Percentiles rank a stretch among this genome's conserved stretches.
Conservation (phyloP, 1,140 invertebrate species). For the Idris sp. region DNA sequence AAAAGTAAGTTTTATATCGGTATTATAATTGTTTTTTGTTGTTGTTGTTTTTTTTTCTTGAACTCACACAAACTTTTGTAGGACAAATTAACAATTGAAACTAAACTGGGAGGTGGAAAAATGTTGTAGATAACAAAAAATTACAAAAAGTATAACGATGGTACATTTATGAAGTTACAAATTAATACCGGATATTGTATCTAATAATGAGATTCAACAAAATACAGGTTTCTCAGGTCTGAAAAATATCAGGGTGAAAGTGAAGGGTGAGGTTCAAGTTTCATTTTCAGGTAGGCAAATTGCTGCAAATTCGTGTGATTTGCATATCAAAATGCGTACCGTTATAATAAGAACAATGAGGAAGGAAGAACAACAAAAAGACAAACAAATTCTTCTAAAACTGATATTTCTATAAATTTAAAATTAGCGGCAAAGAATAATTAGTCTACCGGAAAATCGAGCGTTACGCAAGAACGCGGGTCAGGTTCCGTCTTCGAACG, state of each 20-base stretch:
- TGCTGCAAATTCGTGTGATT: slow-evolving; percentile 36
- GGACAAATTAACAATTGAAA: too few relatives aligned
- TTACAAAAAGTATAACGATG: not conserved
- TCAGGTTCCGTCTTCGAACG: slow-evolving; percentile 34
- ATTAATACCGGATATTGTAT: slow-evolving; percentile 31
- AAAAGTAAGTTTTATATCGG: too few relatives aligned
- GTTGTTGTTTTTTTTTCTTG: too few relatives aligned
- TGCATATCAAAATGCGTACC: slow-evolving; percentile 44
- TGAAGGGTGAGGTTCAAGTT: slow-evolving; percentile 62
- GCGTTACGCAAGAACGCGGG: slow-evolving; percentile 44
- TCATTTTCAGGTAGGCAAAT: slow-evolving; percentile 59
- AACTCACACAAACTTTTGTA: too few relatives aligned
- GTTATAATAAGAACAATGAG: slow-evolving; percentile 28
- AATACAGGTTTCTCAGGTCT: slow-evolving; percentile 49
- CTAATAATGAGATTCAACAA: slow-evolving; percentile 34
- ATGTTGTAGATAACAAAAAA: too few relatives aligned
- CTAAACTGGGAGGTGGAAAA: too few relatives aligned
- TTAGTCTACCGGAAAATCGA: slow-evolving; percentile 33
- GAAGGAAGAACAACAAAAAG: not conserved
- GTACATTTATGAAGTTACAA: too few relatives aligned
- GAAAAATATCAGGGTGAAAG: slow-evolving; percentile 61
- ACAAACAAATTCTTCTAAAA: slow-evolving; percentile 2
- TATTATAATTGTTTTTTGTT: too few relatives aligned
- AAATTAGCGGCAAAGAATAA: too few relatives aligned
- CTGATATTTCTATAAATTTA: too few relatives aligned